Base-by-base conservation (phyloP, 2,888 invertebrate species). In the Ceratothoa steindachneri region DNA sequence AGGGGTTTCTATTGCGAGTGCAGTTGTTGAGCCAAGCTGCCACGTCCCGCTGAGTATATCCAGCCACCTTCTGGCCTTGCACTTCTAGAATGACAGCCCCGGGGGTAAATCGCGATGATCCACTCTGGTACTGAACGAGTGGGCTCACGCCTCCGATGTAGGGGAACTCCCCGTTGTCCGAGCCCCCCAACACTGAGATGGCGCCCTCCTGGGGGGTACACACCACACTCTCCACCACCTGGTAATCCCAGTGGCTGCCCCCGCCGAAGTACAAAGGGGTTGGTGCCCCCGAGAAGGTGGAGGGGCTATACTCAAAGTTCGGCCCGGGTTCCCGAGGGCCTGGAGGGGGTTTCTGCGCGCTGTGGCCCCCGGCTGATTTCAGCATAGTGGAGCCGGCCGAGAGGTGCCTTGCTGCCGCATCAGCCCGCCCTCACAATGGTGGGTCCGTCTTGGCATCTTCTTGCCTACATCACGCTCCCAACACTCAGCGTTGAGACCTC, bases 1-100 rank as follows among this genome's bases (percentile, higher is more conserved):
- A 86, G 31, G 87, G 85, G 78, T 85, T 85, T 51, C 86, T 86
- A 83, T 85, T 86, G 79, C 86, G 84, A 80, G 86, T 85, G 82
- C 87, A 87, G 82, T 87, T 86, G 80, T 86, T 85, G 68, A 88
- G 81, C 85, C 86, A 86, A 53, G 86, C 85, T 71, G 84, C 84
- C 22, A 87, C 85, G 83, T 88, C 88, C 75, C 85, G 82, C 81
- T 86, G 84, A 1, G 88, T 88, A 81, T 86, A 87, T 60, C 88
- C 88, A 71, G 87, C 86, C 75, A 88, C 86, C 83, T 87, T 86
- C 81, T 86, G 86, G 51, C 86, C 87, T 82, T 87, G 87, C 67
- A 87, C 84, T 82, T 88, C 87, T 73, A 87, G 81, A 30, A 87
- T 69, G 24, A 80, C 69, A 12, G 76, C 69, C 2, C 77, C 77